Percentiles rank a stretch among this genome's conserved stretches.
phyloP scores from a whole-genome alignment of 2,797 vertebrate genomes.

The Vespertilio murinus region DNA sequence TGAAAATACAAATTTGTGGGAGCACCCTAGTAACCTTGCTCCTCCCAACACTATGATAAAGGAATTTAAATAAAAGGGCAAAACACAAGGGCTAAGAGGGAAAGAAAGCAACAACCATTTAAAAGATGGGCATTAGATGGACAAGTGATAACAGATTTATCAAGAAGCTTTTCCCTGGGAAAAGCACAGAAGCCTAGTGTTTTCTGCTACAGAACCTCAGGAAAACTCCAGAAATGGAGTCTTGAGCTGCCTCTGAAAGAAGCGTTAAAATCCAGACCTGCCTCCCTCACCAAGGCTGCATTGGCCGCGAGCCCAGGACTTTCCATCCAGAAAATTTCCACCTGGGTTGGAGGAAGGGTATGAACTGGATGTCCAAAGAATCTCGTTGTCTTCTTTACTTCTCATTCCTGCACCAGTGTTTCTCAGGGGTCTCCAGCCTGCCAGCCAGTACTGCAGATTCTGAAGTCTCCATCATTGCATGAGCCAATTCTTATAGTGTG shows the following conservation, averaged over 20 bases:
- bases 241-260: not conserved
- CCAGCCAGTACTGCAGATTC: not conserved
- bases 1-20: not conserved
- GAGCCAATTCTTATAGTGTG: not conserved
- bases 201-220: not conserved
- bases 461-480: not conserved
- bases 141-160: not conserved
- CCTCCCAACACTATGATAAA: not conserved
- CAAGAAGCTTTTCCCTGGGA: not conserved
- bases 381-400: not conserved
- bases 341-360: rapidly evolving
- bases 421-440: not conserved
- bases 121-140: not conserved
- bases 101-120: not conserved
- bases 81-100: not conserved
- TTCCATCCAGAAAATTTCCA: not conserved
- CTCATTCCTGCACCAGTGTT: not conserved
- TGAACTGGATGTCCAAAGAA: not conserved
- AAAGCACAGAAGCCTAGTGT: not conserved
- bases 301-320: not conserved
- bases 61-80: not conserved
- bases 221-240: not conserved
- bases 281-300: too few relatives aligned
- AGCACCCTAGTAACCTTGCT: not conserved
- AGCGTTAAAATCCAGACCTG: not conserved